phyloP scores from a whole-genome alignment of 2,797 vertebrate species.

The Alectoris magna region DNA sequence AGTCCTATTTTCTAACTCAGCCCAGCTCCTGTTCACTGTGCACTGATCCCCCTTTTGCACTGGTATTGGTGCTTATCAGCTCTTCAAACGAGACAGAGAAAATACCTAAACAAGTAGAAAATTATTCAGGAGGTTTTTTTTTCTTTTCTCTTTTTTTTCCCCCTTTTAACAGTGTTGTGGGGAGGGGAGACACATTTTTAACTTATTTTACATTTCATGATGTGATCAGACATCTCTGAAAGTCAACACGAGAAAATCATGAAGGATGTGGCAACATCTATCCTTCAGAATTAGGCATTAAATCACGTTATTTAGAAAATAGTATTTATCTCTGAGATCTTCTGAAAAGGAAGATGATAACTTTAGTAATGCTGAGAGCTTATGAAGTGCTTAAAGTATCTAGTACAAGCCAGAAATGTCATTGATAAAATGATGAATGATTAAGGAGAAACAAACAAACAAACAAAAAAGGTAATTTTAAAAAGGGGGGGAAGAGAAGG shows the following conservation, averaged over 20 bases:
- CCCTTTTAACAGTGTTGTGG: not conserved
- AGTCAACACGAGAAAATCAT: not conserved
- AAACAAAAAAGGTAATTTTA: not conserved
- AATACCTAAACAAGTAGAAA: not conserved
- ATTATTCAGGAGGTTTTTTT: accelerated
- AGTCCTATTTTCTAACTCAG: not conserved
- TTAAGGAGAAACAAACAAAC: not conserved
- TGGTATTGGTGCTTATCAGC: accelerated
- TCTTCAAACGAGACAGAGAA: not conserved
- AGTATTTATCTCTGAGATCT: not conserved
- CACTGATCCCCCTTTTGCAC: not conserved
- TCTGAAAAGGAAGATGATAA: not conserved
- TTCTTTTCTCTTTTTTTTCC: accelerated
- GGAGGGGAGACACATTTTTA: not conserved
- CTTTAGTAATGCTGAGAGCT: not conserved
- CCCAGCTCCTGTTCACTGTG: not conserved
- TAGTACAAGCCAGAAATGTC: not conserved
- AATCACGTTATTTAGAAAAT: not conserved
- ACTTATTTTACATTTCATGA: not conserved
- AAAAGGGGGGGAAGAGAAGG: not conserved
- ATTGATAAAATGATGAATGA: not conserved
- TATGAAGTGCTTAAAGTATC: not conserved
- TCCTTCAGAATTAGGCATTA: not conserved
- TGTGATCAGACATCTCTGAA: not conserved
- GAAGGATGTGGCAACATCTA: not conserved